Base-by-base conservation (phyloP, 2,113 vertebrate species). In the Nothocercus julius region DNA sequence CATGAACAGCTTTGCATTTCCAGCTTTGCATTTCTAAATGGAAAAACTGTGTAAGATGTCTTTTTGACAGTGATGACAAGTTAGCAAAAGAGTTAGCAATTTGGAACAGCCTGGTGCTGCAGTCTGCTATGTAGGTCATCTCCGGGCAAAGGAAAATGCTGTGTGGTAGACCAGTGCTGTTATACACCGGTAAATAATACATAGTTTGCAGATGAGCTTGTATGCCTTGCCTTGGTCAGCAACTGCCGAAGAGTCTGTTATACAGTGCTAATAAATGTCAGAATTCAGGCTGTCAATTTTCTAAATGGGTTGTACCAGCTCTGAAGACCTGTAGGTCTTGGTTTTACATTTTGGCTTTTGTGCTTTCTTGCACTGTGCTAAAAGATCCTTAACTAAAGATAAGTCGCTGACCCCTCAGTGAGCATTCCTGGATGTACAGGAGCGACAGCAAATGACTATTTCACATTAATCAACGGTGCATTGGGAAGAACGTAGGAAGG, bases 181-280 rank as follows among this genome's bases (percentile, higher is more conserved):
- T 82, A 32, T 28, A 36, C 16, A 73, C 47, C 68, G 30, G 67
- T 66, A 82, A 94, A 89, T 74, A 81, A 83, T 42, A 44, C 62
- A 11, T 61, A 84, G 36, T 91, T 93, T 76, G 74, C 81, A 79
- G 85, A 90, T 96, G 91, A 89, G 47, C n/a, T 88, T 85, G 79
- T 82, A 78, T 91, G 63, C 79, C 44, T 92, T 96, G 79, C 86
- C 42, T 44, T 44, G 42, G 42, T 16, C 42, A 44, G 42, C 42
- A 45, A 30, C 51, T 64, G 83, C 62, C 34, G 83, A 38, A 91
- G 76, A 79, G 73, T 93, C 73, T 38, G 89, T 90, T 94, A 92
- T 70, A 95, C 92, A 89, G 85, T 93, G 87, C 75, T 85, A 94
- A 66, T 96, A 97, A 93, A 95, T 92, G 89, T 85, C 61, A 78